Percentiles rank a stretch among this genome's conserved stretches.
These are phyloP conservation scores for Ochotona curzoniae DNA, from an alignment of 2,113 vertebrate species.

Conservation along the genomic window DNA sequence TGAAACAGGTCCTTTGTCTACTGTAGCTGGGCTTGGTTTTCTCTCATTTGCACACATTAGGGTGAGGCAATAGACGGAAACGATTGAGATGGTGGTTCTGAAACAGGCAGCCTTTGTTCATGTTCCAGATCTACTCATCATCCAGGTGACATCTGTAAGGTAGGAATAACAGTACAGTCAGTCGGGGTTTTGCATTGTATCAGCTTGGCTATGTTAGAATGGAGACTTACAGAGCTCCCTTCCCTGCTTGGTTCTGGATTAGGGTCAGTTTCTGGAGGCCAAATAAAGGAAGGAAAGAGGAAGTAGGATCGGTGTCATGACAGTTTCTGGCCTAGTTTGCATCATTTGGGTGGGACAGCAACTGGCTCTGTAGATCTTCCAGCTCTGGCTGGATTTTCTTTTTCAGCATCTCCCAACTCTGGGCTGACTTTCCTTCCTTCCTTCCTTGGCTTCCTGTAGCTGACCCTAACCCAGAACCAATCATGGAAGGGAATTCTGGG, in stretches of 20 bases:
- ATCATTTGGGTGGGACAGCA: neutral
- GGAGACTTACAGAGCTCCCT: neutral
- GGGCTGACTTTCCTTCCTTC: neutral
- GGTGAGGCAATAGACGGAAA: neutral
- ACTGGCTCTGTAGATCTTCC: neutral
- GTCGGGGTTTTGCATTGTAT: neutral
- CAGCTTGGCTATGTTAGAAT: neutral
- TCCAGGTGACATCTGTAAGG: neutral
- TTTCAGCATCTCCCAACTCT: neutral
- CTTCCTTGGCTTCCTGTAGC: no score
- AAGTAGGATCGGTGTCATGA: neutral
- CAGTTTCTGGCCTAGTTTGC: neutral
- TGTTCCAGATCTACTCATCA: neutral
- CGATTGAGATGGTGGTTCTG: neutral
- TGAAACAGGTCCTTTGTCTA: conserved; percentile 1
- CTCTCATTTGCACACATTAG: conserved; percentile 1
- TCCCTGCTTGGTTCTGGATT: conserved; percentile 22
- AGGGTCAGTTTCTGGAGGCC: neutral
- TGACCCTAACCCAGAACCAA: no score
- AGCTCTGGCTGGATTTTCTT: neutral
- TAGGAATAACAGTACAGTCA: neutral
- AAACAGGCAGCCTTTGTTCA: neutral
- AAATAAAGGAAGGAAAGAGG: neutral
- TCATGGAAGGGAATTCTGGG: no score
- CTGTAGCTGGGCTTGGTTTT: neutral